Evolutionary conservation across 1,140 invertebrate genomes (phyloP).

Genomic region (Zophobas morio): DNA sequence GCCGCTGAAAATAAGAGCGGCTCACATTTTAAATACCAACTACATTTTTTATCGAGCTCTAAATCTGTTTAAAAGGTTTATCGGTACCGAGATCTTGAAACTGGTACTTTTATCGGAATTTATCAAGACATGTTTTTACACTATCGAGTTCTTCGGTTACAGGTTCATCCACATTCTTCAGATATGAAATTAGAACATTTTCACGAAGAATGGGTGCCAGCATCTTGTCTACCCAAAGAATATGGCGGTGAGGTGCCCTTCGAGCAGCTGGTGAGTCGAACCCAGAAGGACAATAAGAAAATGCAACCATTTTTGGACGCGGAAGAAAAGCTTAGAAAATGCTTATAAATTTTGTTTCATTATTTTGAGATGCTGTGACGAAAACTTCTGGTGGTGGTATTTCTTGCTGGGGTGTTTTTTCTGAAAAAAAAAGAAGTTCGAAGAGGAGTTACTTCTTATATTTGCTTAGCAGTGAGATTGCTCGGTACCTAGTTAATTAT

Average conservation of each 20-base stretch:
- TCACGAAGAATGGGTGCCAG: slow-evolving; percentile 3
- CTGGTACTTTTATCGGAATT: slow-evolving; percentile 64
- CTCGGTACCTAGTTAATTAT: too few species aligned
- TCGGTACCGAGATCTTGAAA: slow-evolving; percentile 78
- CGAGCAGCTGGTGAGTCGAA: too few species aligned
- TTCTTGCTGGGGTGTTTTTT: neutral
- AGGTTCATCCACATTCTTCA: neutral
- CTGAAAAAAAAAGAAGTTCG: too few species aligned
- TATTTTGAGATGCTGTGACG: too few species aligned
- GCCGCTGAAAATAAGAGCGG: slow-evolving; percentile 74
- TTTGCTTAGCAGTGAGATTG: too few species aligned
- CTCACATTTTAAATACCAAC: slow-evolving; percentile 79
- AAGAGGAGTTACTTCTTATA: too few species aligned
- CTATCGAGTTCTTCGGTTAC: neutral
- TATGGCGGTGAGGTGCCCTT: slow-evolving; percentile 4
- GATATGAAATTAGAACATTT: neutral
- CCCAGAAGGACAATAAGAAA: too few species aligned
- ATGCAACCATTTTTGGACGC: too few species aligned
- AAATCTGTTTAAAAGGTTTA: slow-evolving; percentile 77
- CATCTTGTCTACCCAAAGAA: neutral
- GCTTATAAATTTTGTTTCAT: too few species aligned
- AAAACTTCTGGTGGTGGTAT: too few species aligned
- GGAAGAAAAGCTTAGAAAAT: too few species aligned
- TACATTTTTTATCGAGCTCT: slow-evolving; percentile 78
- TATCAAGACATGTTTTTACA: neutral